phyloP scores from a whole-genome alignment of 2,797 vertebrate species.

The Thunnus albacares region DNA sequence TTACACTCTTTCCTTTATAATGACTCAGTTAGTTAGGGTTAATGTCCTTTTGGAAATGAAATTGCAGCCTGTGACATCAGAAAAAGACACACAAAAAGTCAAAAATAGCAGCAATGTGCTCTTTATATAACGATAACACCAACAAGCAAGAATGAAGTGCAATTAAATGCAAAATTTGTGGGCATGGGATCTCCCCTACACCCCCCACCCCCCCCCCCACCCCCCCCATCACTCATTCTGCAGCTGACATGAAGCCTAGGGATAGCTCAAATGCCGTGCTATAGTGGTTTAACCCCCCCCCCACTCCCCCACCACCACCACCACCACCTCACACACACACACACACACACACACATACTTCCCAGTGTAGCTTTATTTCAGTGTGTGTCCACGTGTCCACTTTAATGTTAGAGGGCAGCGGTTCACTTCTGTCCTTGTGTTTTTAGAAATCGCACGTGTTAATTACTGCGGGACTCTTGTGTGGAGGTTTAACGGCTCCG shows the following conservation, averaged over 20 bases:
- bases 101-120: not conserved
- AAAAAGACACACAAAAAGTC: not conserved
- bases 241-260: conserved; percentile 69
- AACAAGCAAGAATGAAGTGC: not conserved
- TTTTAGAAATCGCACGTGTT: conserved; percentile 34
- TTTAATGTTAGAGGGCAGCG: conserved; percentile 10
- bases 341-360: conserved; percentile 4
- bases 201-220: no score
- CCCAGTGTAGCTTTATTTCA: not conserved
- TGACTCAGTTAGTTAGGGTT: not conserved
- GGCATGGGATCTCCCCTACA: no score
- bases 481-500: not conserved
- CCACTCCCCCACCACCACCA: no score
- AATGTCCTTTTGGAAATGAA: not conserved
- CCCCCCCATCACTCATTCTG: not conserved
- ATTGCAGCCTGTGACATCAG: no score
- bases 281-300: conserved; percentile 38
- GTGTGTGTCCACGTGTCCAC: not conserved
- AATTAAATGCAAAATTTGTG: no score
- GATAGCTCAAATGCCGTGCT: conserved; percentile 65
- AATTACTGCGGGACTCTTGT: not conserved
- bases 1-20: not conserved
- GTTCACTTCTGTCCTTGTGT: not conserved
- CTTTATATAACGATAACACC: not conserved
- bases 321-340: no score